A percentile compares a stretch with the other conserved stretches of the same genome.
phyloP scores from a whole-genome alignment of 2,797 vertebrate species.

The Champsocephalus gunnari region DNA sequence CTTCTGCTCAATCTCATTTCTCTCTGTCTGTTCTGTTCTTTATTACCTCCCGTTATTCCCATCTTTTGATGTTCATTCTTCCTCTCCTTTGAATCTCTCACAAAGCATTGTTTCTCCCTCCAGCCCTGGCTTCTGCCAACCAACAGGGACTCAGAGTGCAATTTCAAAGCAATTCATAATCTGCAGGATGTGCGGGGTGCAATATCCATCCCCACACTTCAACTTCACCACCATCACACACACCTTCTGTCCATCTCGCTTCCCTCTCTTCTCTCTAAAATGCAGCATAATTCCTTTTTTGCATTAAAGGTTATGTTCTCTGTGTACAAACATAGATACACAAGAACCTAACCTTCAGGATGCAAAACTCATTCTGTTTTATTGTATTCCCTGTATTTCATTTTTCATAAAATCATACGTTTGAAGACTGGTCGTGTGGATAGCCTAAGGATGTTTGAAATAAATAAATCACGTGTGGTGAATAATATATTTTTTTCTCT shows the following conservation, averaged over 20 bases:
- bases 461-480: background rate
- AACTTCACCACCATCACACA: conserved; percentile 14
- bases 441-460: background rate
- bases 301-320: conserved; percentile 35
- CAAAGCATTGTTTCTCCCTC: conserved; percentile 39
- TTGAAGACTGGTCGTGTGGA: background rate
- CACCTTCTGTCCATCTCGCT: conserved; percentile 21
- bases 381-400: conserved; percentile 30
- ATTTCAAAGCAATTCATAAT: conserved; percentile 76
- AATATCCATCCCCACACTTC: conserved; percentile 60
- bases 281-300: conserved; percentile 42
- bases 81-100: conserved; percentile 18
- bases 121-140: conserved; percentile 29
- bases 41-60: conserved; percentile 50
- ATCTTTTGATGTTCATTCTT: conserved; percentile 45
- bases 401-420: conserved; percentile 9
- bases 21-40: conserved; percentile 35
- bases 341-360: conserved; percentile 32
- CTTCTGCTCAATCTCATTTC: conserved; percentile 34
- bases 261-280: conserved; percentile 36
- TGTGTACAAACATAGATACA: background rate
- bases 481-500: background rate
- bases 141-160: conserved; percentile 50
- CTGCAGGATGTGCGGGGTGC: conserved; percentile 54
- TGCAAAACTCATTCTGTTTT: conserved; percentile 9